Evolutionary conservation across 2,113 vertebrate species (phyloP).

Genomic region (Leptobrachium leishanense): DNA sequence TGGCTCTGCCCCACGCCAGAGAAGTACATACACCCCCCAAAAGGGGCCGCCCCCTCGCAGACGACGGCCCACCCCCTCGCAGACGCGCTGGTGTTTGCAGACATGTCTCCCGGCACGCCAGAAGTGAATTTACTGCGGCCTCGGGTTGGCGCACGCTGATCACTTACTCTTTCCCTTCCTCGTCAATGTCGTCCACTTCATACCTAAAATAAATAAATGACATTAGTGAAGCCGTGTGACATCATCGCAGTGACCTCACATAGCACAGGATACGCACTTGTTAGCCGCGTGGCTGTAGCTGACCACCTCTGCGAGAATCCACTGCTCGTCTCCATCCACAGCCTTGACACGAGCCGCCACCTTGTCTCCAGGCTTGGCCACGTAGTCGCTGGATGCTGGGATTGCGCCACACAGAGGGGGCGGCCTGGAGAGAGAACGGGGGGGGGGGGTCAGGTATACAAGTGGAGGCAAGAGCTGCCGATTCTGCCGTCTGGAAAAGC

Average conservation of each 20-base stretch:
- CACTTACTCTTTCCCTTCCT: slow-evolving; percentile 93
- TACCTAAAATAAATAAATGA: slow-evolving; percentile 73
- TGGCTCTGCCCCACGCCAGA: too few relatives aligned
- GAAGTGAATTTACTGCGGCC: too few relatives aligned
- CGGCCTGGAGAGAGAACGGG: slow-evolving; percentile 69
- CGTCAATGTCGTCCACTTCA: slow-evolving; percentile 91
- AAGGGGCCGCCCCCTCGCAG: too few relatives aligned
- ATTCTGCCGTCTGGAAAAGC: too few relatives aligned
- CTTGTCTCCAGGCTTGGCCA: slow-evolving; percentile 89
- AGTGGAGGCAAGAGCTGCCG: too few relatives aligned
- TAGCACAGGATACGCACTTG: slow-evolving; percentile 72
- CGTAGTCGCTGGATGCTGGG: slow-evolving; percentile 84
- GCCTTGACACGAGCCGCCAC: slow-evolving; percentile 88
- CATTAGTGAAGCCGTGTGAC: too few relatives aligned
- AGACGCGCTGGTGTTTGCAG: too few relatives aligned
- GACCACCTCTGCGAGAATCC: slow-evolving; percentile 90
- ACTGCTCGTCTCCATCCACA: slow-evolving; percentile 87
- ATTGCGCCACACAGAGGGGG: slow-evolving; percentile 86
- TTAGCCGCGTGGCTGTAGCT: slow-evolving; percentile 88
- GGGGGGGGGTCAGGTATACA: too few relatives aligned
- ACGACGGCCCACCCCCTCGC: too few relatives aligned
- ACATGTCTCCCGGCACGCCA: too few relatives aligned
- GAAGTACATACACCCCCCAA: too few relatives aligned
- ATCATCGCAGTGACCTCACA: too few relatives aligned
- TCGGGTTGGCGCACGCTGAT: neutral